Conservation (phyloP, 2,797 vertebrate species). For the Prionace glauca region DNA sequence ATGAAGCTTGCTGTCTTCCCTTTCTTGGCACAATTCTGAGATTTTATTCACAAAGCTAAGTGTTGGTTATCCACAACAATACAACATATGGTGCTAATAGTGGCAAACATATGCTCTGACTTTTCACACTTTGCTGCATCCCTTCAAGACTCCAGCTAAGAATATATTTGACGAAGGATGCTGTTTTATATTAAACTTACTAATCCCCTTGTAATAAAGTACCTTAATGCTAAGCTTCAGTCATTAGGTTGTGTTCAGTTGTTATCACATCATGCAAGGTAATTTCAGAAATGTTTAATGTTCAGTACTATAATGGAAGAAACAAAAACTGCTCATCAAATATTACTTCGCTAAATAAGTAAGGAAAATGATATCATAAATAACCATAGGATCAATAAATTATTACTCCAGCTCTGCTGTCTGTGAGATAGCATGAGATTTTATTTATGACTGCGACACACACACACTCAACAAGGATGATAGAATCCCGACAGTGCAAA, state of each 20-base stretch:
- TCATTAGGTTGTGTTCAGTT: neutral
- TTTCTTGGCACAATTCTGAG: neutral
- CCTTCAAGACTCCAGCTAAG: neutral
- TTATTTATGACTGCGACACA: neutral
- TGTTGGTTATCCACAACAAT: neutral
- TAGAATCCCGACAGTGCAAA: too few species aligned
- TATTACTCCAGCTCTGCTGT: neutral
- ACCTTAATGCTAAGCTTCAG: neutral
- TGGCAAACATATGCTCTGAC: neutral
- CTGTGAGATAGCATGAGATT: neutral
- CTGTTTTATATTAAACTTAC: neutral
- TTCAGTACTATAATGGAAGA: neutral
- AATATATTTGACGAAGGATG: neutral
- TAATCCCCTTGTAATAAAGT: constrained; percentile 29
- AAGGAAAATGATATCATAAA: neutral
- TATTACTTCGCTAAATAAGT: neutral
- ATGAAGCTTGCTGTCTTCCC: neutral
- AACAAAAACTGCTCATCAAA: too few species aligned
- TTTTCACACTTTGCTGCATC: neutral
- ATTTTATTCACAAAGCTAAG: neutral
- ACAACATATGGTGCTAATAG: neutral
- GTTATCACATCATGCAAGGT: neutral
- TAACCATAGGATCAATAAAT: neutral
- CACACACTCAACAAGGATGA: too few species aligned
- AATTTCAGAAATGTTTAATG: neutral